Base-by-base conservation (phyloP, 2,888 invertebrate genomes). In the Poecilobothrus nobilitatus region DNA sequence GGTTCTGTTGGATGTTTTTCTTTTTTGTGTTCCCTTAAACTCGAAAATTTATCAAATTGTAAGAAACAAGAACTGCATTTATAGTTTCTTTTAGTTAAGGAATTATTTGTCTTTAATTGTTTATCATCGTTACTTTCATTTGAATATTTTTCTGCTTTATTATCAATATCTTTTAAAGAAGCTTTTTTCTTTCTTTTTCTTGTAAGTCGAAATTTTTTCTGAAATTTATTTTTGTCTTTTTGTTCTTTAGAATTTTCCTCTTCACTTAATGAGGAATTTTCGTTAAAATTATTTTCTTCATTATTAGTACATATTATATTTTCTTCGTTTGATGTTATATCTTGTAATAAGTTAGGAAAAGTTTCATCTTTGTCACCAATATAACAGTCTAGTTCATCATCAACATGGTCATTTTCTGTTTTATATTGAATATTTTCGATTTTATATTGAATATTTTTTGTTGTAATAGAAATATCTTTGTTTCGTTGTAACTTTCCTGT, bases 21-120 rank as follows among this genome's bases (percentile, higher is more conserved):
- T 63, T 63, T 63, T 27, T 63, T 63, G 27, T 63, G 63, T 27
- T 63, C 63, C 15, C 12, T 63, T 6, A 63, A 63, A 27, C 27
- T 27, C 4, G 22, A 15, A 63, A 63, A 27, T 18, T 63, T 63
- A 63, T 27, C 18, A 15, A 63, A 63, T 12, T 18, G 7, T n/a
- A 27, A 18, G 3, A 18, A 63, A 63, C 63, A 63, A 10, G 4
- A 10, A 4, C 12, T 18, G 9, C 63, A 63, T 27, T 63, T 10
- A 27, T 63, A 63, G 6, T 63, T 15, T 63, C 6, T 63, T 63
- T 33, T 63, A 27, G 27, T 7, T 63, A 22, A 8, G 2, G 12
- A 20, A 3, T 3, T 63, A 27, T 27, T 15, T 12, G 4, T 53
- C 15, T 63, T 63, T 15, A 27, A 27, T 7, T 18, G 12, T 27